phyloP scores from a whole-genome alignment of 2,797 vertebrate species.

The Choloepus didactylus region DNA sequence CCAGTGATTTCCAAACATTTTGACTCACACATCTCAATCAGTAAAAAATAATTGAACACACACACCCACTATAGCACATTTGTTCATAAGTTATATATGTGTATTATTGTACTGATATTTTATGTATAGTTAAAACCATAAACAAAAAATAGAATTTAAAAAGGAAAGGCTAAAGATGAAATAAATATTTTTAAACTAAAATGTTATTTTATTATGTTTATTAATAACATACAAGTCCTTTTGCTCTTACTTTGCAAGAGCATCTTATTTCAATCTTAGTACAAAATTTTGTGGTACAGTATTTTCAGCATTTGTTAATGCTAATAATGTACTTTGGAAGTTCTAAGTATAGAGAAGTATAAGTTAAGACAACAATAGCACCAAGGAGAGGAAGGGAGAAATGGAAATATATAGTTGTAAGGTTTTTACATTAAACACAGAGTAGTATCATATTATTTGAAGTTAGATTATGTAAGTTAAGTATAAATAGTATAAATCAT shows the following conservation, averaged over 20 bases:
- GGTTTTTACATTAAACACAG: too few species aligned
- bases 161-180: not conserved
- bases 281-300: not conserved
- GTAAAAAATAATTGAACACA: slow-evolving; percentile 21
- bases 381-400: not conserved
- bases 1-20: not conserved
- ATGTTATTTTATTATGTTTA: not conserved
- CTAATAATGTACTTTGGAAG: not conserved
- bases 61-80: not conserved
- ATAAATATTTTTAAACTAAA: slow-evolving; percentile 7
- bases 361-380: not conserved
- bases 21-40: not conserved
- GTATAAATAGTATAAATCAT: too few species aligned
- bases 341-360: not conserved
- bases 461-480: too few species aligned
- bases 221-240: not conserved
- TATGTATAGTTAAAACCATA: not conserved
- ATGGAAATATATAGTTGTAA: too few species aligned
- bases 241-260: not conserved
- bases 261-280: not conserved
- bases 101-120: not conserved
- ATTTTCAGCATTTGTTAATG: slow-evolving; percentile 21
- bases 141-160: not conserved
- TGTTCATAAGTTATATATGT: slow-evolving; percentile 8
- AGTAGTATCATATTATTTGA: too few species aligned